Base-by-base conservation (phyloP, 35 echinoderm and acorn worm species). In the Chiridota heheva region DNA sequence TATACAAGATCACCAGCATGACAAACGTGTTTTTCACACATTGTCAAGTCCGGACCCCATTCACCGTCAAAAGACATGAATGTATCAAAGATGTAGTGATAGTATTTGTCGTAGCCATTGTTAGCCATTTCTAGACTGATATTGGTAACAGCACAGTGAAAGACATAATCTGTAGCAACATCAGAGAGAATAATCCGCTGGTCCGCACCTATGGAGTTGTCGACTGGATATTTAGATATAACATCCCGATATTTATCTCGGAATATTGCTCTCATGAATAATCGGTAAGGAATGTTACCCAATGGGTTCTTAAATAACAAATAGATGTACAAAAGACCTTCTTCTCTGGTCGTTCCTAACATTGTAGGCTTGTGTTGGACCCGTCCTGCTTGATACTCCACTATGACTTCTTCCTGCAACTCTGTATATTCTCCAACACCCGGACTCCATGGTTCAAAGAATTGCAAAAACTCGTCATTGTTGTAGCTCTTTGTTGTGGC, bases 371-470 rank as follows among this genome's bases (percentile, higher is more conserved):
- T 87, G 37, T 70, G 63, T 15, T 87, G 84, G 2, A 72, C 73
- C 2, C 7, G 27, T 12, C 84, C 84, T 8, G 7, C 28, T 31
- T 66, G 71, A 43, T 77, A 67, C 25, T 46, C 84, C 7, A 63
- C 59, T 13, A 86, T 27, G 36, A 72, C 59, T 6, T 86, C 72
- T n/a, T 76, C 72, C 4, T 72, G 72, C 6, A 78, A 61, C 60
- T 78, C 60, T 5, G 58, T 76, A 20, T 38, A 29, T 3, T 59
- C 70, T 4, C 72, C 84, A 5, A 87, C 62, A 4, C 56, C 60
- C 20, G 84, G 84, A 56, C 84, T 73, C 84, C 72, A 87, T 36
- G 71, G 71, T 41, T 86, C 84, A 42, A 86, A 77, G 15, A 86
- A n/a, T 67, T 86, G 70, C 18, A 86, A 49, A 31, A 78, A 20